Percentiles rank a stretch among this genome's conserved stretches.
phyloP scores from a whole-genome alignment of 2,888 invertebrate genomes.

The Agriopis leucophaearia region DNA sequence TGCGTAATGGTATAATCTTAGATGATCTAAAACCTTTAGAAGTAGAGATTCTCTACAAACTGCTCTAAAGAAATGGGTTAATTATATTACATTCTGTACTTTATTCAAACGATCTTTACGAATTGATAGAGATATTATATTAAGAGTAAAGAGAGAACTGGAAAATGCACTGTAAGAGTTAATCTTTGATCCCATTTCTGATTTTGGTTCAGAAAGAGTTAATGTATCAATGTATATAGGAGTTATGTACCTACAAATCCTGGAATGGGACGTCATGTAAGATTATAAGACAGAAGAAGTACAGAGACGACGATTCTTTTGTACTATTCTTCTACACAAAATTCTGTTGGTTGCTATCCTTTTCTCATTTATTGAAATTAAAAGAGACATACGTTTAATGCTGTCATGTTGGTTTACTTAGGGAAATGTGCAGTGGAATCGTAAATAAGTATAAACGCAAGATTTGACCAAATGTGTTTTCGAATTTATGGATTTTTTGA shows the following conservation, averaged over 20 bases:
- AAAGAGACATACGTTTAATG: not conserved
- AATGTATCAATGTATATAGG: not conserved
- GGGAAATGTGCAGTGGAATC: not conserved
- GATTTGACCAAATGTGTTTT: not conserved
- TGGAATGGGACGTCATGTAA: not conserved
- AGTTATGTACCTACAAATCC: constrained; percentile 3
- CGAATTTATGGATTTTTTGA: constrained; percentile 6
- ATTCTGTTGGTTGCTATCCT: not conserved
- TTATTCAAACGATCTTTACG: constrained; percentile 11
- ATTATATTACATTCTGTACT: constrained; percentile 4
- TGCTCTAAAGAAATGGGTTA: not conserved
- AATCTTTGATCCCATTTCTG: not conserved
- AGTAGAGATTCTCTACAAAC: not conserved
- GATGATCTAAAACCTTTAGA: no score
- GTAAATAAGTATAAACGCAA: not conserved
- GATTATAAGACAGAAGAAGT: not conserved
- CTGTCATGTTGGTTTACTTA: not conserved
- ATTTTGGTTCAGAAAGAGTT: not conserved
- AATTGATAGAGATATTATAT: constrained; percentile 6
- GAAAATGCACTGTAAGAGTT: not conserved
- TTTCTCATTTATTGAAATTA: not conserved
- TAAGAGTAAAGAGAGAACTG: not conserved
- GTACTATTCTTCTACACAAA: constrained; percentile 1
- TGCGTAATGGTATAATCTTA: no score
- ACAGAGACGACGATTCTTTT: not conserved